Percentiles rank a stretch among this genome's conserved stretches.
Conservation (phyloP, 2,113 vertebrate species). For the Catharus bicknelli region DNA sequence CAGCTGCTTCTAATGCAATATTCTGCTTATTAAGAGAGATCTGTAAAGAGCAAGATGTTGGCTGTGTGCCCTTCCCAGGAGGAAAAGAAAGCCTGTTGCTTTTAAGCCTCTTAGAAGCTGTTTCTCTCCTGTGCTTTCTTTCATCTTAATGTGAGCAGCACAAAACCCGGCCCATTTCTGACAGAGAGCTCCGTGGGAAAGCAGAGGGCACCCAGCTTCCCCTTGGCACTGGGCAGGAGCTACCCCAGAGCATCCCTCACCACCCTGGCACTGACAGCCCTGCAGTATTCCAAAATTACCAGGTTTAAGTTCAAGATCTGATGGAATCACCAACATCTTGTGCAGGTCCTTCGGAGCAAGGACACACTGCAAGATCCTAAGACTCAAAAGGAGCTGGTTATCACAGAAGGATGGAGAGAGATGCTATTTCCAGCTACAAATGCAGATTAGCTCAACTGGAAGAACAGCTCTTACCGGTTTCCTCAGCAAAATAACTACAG, state of each 20-base stretch:
- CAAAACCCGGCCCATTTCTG: background rate
- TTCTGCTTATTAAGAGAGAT: slow-evolving; percentile 24
- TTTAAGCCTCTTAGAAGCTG: slow-evolving; percentile 36
- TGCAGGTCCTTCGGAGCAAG: background rate
- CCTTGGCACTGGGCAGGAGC: background rate
- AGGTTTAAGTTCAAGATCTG: background rate
- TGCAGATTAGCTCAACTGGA: background rate
- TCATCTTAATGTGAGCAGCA: background rate
- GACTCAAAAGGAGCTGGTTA: background rate
- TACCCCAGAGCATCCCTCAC: background rate
- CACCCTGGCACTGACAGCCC: accelerated
- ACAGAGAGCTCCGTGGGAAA: background rate
- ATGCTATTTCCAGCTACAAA: background rate
- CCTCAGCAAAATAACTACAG: background rate
- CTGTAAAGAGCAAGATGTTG: background rate
- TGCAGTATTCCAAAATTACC: background rate
- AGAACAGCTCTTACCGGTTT: background rate
- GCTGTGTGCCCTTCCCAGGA: background rate
- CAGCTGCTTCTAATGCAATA: background rate
- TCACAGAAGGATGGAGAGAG: background rate
- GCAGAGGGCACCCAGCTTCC: background rate
- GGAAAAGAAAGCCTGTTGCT: slow-evolving; percentile 41
- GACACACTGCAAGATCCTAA: background rate
- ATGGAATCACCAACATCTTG: background rate
- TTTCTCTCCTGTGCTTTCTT: background rate